Percentiles rank a stretch among this genome's conserved stretches.
phyloP scores from a whole-genome alignment of 2,888 invertebrate genomes.

The Plusia festucae region DNA sequence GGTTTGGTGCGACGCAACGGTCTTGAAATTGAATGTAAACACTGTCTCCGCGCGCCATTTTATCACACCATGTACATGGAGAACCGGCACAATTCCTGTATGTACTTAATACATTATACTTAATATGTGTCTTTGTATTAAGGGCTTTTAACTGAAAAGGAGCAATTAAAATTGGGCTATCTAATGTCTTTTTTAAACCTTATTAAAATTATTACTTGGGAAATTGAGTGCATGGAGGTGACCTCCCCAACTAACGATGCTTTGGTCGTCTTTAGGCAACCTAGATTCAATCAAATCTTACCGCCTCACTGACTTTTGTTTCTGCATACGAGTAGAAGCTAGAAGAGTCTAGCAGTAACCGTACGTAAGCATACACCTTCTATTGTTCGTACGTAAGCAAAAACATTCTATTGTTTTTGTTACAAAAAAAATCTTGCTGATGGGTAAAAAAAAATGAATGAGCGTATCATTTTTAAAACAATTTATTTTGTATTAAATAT shows the following conservation, averaged over 20 bases:
- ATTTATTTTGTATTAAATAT: conserved; percentile 4
- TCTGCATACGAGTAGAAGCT: no score
- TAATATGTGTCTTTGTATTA: neutral
- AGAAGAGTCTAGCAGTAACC: no score
- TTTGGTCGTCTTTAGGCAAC: no score
- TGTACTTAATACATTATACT: conserved; percentile 17
- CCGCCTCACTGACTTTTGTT: no score
- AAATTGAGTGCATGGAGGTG: no score
- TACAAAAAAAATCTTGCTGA: neutral
- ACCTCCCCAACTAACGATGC: no score
- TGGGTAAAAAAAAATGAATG: neutral
- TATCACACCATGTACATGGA: conserved; percentile 28
- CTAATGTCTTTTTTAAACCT: no score
- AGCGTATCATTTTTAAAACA: neutral
- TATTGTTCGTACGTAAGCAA: no score
- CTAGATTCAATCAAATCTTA: no score
- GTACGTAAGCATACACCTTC: no score
- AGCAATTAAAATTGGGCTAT: neutral
- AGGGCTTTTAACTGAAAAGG: neutral
- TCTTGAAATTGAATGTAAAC: conserved; percentile 54
- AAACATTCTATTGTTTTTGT: no score
- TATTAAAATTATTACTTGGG: no score
- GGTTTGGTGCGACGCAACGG: conserved; percentile 32
- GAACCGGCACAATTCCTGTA: conserved; percentile 18
- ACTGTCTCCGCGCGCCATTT: conserved; percentile 24